These are phyloP conservation scores for Sigmodon hispidus DNA, from an alignment of 2,113 vertebrate species.

Conservation along the genomic window DNA sequence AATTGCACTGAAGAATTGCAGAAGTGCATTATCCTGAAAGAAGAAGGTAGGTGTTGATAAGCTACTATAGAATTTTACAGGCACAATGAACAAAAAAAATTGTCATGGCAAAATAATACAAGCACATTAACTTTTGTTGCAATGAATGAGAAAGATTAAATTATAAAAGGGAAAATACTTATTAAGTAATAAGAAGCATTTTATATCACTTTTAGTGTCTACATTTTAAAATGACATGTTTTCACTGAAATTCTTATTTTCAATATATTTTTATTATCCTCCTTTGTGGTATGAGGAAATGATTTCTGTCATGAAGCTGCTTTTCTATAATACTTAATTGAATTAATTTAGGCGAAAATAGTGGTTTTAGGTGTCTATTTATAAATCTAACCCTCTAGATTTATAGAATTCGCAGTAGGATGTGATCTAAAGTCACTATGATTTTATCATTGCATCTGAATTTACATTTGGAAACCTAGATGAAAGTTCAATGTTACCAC, in stretches of 20 bases:
- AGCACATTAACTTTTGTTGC: conserved; percentile 63
- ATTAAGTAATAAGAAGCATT: conserved; percentile 65
- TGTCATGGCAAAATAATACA: conserved; percentile 67
- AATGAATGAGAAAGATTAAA: conserved; percentile 69
- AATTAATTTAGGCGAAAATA: conserved; percentile 41
- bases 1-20: conserved; percentile 71
- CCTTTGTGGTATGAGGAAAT: not conserved
- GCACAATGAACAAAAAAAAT: conserved; percentile 74
- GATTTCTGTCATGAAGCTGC: not conserved
- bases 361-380: conserved; percentile 50
- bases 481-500: conserved; percentile 53
- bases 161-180: conserved; percentile 66
- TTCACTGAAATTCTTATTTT: conserved; percentile 10
- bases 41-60: conserved; percentile 73
- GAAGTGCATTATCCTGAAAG: conserved; percentile 70
- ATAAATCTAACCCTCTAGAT: conserved; percentile 61
- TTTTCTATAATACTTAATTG: not conserved
- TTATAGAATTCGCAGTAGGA: conserved; percentile 58
- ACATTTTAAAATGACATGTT: conserved; percentile 62
- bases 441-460: conserved; percentile 66
- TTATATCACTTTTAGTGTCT: conserved; percentile 53
- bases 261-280: conserved; percentile 1
- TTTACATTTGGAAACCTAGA: conserved; percentile 58
- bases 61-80: conserved; percentile 68
- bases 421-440: conserved; percentile 45